phyloP scores from a whole-genome alignment of 2,888 invertebrate genomes.

The Callimorpha dominula region DNA sequence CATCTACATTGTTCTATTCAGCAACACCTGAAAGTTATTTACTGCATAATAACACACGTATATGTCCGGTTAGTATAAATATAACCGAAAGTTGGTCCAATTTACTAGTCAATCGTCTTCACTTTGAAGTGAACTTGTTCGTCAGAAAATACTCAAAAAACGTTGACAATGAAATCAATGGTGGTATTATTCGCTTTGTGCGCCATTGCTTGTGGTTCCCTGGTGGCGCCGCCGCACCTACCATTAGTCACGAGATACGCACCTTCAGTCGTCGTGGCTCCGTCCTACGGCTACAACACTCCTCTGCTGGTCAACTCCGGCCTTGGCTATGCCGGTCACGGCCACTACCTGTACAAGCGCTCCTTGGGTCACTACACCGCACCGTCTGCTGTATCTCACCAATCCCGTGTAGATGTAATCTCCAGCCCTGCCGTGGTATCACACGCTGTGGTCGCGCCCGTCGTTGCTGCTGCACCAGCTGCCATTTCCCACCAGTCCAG shows the following conservation, averaged over 20 bases:
- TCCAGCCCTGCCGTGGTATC: slow-evolving; percentile 63
- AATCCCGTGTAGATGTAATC: slow-evolving; percentile 67
- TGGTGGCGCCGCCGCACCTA: not conserved
- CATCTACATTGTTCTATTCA: not conserved
- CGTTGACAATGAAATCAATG: not conserved
- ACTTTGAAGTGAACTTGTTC: not conserved
- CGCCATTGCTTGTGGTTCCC: not conserved
- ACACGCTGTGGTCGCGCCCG: slow-evolving; percentile 60
- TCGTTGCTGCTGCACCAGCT: slow-evolving; percentile 52
- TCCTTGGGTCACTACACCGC: slow-evolving; percentile 65
- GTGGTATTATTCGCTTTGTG: not conserved
- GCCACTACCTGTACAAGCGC: slow-evolving; percentile 67
- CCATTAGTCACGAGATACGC: not conserved
- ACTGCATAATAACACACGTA: not conserved
- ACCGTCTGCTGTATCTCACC: slow-evolving; percentile 81
- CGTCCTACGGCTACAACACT: slow-evolving; percentile 45
- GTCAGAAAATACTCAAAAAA: slow-evolving; percentile 14
- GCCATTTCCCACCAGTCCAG: slow-evolving; percentile 80
- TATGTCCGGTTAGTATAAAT: not conserved
- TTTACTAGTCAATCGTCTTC: not conserved
- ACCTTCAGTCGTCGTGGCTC: slow-evolving; percentile 30
- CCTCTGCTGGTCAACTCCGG: slow-evolving; percentile 45
- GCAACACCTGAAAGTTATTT: not conserved
- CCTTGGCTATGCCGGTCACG: slow-evolving; percentile 43
- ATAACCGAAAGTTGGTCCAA: not conserved